Base-by-base conservation (phyloP, 2,888 invertebrate species). In the Branchellion lobata region DNA sequence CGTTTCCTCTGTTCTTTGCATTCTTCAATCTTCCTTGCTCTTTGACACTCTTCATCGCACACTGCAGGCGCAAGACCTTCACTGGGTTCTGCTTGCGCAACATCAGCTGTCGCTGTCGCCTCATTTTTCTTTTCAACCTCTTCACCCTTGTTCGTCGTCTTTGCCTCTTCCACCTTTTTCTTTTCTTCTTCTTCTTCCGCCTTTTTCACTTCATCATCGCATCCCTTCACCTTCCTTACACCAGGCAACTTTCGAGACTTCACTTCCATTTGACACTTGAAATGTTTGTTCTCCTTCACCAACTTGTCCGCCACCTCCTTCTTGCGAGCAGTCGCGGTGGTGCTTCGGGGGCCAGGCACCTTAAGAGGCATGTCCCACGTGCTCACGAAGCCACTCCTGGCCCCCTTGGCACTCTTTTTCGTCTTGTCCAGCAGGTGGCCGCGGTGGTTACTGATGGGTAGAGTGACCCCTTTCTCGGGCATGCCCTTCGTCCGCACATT, bases 301-400 rank as follows among this genome's bases (percentile, higher is more conserved):
- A 75, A 33, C 24, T 51, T 75, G 0, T 18, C 53, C 47, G 31
- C 75, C 53, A 51, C 21, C 36, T n/a, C 51, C 29, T 51, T 53
- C 31, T 31, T 61, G 2, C 77, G 57, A 65, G 61, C 61, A 21
- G 61, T 77, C n/a, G 61, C 31, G 31, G n/a, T 65, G 8, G 14
- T 18, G 14, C 33, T 36, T 1, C 27, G 51, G 27, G 77, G 77
- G 1, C 77, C 77, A 27, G 77, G 77, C 31, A 77, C 34, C 33
- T 65, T 77, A 18, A 34, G 33, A 1, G 77, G 77, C 36, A 77
- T 3, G n/a, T 77, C 36, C 34, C 31, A 77, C 3, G 77, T 61
- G 34, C 27, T 24, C 21, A 77, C 65, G 33, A 24, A 77, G 24
- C 34, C 77, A 11, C 33, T 33, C 65, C 77, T 57, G 24, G 61